A percentile compares a stretch with the other conserved stretches of the same genome.
Conservation (phyloP, 2,797 vertebrate genomes). For the Tachyglossus aculeatus region DNA sequence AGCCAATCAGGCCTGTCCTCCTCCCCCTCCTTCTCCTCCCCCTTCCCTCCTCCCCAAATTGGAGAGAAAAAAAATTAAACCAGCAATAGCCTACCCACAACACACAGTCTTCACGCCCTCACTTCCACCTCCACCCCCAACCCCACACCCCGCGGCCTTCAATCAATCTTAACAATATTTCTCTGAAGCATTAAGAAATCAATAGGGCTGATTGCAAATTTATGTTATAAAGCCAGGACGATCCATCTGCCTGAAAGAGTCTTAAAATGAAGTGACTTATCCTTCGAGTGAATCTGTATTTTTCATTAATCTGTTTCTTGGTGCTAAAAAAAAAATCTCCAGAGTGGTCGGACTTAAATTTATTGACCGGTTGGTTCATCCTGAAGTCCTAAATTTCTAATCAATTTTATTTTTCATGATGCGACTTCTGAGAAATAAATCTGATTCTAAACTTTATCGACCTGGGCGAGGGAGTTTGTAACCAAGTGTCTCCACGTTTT, state of each 20-base stretch:
- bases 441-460: constrained; percentile 62
- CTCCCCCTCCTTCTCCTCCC: not conserved
- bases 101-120: not conserved
- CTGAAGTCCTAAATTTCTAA: constrained; percentile 68
- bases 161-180: constrained; percentile 72
- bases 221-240: constrained; percentile 65
- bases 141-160: constrained; percentile 11
- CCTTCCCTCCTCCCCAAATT: not conserved
- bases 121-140: not conserved
- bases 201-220: constrained; percentile 76
- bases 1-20: too few species aligned
- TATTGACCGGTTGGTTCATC: constrained; percentile 63
- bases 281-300: constrained; percentile 71
- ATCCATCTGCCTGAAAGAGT: constrained; percentile 64
- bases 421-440: constrained; percentile 70
- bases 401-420: constrained; percentile 73
- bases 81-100: too few species aligned
- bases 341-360: constrained; percentile 59
- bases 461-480: constrained; percentile 44
- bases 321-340: constrained; percentile 48
- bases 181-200: constrained; percentile 75
- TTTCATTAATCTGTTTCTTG: constrained; percentile 73
- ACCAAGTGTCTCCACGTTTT: not conserved
- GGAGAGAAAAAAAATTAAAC: too few species aligned
- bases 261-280: constrained; percentile 71